These are phyloP conservation scores for Chiloscyllium punctatum DNA, from an alignment of 2,797 vertebrate species.

Conservation along the genomic window DNA sequence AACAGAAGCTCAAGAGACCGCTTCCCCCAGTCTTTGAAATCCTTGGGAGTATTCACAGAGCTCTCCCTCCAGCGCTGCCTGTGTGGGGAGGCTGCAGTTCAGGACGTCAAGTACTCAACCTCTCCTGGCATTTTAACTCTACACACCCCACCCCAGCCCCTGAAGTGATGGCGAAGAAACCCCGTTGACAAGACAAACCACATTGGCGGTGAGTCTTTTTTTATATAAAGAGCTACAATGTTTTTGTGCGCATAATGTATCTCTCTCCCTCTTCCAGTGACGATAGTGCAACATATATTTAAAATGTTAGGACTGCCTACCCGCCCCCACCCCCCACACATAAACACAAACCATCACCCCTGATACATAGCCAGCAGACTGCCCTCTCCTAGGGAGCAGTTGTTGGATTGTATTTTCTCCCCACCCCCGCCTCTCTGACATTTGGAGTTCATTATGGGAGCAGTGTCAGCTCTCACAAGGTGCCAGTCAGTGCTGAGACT, in stretches of 20 bases:
- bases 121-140: background rate
- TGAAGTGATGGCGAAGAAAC: constrained; percentile 76
- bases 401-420: background rate
- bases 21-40: background rate
- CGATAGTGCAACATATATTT: background rate
- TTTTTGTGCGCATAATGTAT: background rate
- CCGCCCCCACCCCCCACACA: too few relatives aligned
- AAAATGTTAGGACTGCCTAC: background rate
- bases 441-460: background rate
- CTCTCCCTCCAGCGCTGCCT: background rate
- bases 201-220: constrained; percentile 70
- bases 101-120: background rate
- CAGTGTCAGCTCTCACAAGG: background rate
- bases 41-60: background rate
- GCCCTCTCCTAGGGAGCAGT: background rate
- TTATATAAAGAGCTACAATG: background rate
- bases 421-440: background rate
- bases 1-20: background rate
- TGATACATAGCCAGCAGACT: background rate
- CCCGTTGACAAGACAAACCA: constrained; percentile 75
- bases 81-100: background rate
- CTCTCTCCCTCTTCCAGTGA: background rate
- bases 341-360: background rate
- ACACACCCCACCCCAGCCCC: constrained; percentile 51
- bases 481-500: background rate